Percentiles rank a stretch among this genome's conserved stretches.
These are phyloP conservation scores for Pardalotus punctatus DNA, from an alignment of 2,113 vertebrate species.

Conservation along the genomic window DNA sequence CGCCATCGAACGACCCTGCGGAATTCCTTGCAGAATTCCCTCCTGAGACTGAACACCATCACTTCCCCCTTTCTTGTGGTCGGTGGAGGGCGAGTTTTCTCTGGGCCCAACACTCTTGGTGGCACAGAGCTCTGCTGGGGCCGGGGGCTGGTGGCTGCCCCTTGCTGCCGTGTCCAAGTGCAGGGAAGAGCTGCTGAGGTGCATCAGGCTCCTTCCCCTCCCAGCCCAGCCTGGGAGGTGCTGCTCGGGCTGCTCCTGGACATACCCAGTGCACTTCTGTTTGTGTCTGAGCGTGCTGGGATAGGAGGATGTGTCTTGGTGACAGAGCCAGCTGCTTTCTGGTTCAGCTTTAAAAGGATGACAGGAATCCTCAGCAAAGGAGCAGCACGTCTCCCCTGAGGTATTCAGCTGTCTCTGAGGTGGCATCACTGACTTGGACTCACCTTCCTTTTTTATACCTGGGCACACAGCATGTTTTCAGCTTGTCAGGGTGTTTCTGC, in stretches of 20 bases:
- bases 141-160: background rate
- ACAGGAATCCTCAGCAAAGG: background rate
- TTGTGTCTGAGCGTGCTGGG: background rate
- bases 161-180: background rate
- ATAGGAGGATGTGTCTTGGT: background rate
- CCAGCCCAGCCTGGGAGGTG: too few species aligned
- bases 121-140: background rate
- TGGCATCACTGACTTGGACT: accelerated
- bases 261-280: accelerated
- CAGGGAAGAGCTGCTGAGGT: background rate
- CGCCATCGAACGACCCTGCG: background rate
- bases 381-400: accelerated
- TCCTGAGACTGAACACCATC: background rate
- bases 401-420: background rate
- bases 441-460: background rate
- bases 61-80: background rate
- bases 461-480: background rate
- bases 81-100: too few species aligned
- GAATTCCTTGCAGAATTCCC: background rate
- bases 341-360: background rate
- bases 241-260: background rate
- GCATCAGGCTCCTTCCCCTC: background rate
- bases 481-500: background rate
- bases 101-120: background rate
- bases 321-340: background rate